Evolutionary conservation across 2,888 invertebrate genomes (phyloP).

Genomic region (Drosophila austrosaltans): DNA sequence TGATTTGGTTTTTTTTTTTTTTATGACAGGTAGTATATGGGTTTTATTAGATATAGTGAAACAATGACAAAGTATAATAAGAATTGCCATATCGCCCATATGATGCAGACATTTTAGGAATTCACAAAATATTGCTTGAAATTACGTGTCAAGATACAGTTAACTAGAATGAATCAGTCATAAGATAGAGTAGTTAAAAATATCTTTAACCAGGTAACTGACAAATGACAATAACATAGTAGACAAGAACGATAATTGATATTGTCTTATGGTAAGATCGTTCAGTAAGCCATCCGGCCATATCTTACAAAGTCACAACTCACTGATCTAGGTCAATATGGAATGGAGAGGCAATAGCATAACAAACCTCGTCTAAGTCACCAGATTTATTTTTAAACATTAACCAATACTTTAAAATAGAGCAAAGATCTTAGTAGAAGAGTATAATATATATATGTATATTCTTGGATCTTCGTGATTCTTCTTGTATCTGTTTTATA

Average conservation of each 20-base stretch:
- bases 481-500: not conserved
- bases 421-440: too few species aligned
- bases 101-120: slow-evolving; percentile 14
- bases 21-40: too few species aligned
- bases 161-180: slow-evolving; percentile 40
- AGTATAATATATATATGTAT: too few species aligned
- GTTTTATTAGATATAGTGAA: not conserved
- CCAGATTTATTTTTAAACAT: not conserved
- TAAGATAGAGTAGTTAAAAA: slow-evolving; percentile 37
- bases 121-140: slow-evolving; percentile 5
- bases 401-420: too few species aligned
- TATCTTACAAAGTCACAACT: not conserved
- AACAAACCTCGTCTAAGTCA: not conserved
- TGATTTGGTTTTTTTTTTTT: too few species aligned
- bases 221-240: not conserved
- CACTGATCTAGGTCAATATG: slow-evolving; percentile 23
- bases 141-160: slow-evolving; percentile 7
- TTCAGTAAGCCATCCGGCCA: not conserved
- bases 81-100: not conserved
- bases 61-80: not conserved
- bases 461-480: too few species aligned
- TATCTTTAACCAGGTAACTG: not conserved
- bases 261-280: not conserved
- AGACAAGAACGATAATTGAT: slow-evolving; percentile 5
- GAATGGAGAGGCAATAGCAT: too few species aligned